A percentile compares a stretch with the other conserved stretches of the same genome.
phyloP scores from a whole-genome alignment of 2,797 vertebrate species.

The Acanthis flammea region DNA sequence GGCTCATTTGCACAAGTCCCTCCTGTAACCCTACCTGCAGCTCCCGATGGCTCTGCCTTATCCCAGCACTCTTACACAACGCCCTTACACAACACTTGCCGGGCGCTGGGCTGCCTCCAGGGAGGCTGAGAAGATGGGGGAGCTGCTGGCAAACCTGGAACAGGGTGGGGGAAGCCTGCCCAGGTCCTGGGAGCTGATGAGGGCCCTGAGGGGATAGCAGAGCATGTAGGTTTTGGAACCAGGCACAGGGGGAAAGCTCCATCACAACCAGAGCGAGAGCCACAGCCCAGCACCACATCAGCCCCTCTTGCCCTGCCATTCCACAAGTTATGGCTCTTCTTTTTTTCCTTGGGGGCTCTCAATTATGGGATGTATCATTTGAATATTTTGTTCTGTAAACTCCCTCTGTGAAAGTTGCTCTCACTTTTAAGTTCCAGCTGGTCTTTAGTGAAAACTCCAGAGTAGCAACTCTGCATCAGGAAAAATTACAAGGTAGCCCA shows the following conservation, averaged over 20 bases:
- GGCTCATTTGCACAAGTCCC: neutral
- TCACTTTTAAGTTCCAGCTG: neutral
- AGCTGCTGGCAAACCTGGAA: neutral
- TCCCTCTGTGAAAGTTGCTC: neutral
- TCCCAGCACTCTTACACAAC: neutral
- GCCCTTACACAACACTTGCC: neutral
- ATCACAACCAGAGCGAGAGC: rapidly evolving
- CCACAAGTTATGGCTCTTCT: neutral
- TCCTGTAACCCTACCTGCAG: neutral
- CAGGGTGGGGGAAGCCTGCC: rapidly evolving
- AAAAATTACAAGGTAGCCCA: neutral
- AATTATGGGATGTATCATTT: neutral
- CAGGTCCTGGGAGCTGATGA: neutral
- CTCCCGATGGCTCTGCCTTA: neutral
- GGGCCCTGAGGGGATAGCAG: neutral
- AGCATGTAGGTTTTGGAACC: rapidly evolving
- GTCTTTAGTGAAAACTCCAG: neutral
- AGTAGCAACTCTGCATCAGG: neutral
- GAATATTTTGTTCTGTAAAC: neutral
- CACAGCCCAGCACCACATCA: neutral
- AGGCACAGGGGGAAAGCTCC: neutral
- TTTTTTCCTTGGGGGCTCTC: neutral
- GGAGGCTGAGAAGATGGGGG: neutral
- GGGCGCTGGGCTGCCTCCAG: neutral
- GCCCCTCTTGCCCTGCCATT: neutral